phyloP scores from a whole-genome alignment of 1,140 invertebrate genomes.

The Pantala flavescens region DNA sequence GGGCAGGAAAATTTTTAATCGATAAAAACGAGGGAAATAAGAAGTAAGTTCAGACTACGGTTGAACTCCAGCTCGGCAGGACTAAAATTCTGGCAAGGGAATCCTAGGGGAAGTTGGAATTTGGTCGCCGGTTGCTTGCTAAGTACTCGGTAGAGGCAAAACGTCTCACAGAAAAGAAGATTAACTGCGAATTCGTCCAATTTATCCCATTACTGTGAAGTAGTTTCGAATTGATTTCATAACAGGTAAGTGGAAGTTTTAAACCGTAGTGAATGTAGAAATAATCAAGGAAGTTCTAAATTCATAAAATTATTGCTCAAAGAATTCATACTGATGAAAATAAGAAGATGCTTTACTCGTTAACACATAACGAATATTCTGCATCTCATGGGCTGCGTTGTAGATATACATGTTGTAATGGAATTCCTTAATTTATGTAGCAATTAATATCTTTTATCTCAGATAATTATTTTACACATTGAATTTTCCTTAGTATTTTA shows the following conservation, averaged over 20 bases:
- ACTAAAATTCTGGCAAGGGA: background rate
- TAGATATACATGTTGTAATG: no score
- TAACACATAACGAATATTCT: no score
- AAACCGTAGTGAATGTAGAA: no score
- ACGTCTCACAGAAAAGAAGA: background rate
- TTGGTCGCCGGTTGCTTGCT: background rate
- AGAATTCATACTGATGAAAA: no score
- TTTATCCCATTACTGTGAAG: background rate
- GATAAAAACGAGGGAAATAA: conserved; percentile 10
- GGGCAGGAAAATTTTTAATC: background rate
- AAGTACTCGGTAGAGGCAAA: background rate
- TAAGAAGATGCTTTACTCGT: no score
- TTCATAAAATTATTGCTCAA: no score
- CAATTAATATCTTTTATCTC: no score
- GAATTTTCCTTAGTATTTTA: no score
- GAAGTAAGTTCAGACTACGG: background rate
- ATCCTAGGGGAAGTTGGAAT: background rate
- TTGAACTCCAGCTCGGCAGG: background rate
- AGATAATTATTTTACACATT: no score
- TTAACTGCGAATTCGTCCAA: background rate
- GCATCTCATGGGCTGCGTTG: no score
- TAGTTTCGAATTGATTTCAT: background rate
- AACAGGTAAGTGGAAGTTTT: background rate
- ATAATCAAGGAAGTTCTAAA: no score
- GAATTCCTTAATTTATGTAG: no score